Conservation (phyloP, 1,140 invertebrate species). For the Ctenoplectra terminalis region DNA sequence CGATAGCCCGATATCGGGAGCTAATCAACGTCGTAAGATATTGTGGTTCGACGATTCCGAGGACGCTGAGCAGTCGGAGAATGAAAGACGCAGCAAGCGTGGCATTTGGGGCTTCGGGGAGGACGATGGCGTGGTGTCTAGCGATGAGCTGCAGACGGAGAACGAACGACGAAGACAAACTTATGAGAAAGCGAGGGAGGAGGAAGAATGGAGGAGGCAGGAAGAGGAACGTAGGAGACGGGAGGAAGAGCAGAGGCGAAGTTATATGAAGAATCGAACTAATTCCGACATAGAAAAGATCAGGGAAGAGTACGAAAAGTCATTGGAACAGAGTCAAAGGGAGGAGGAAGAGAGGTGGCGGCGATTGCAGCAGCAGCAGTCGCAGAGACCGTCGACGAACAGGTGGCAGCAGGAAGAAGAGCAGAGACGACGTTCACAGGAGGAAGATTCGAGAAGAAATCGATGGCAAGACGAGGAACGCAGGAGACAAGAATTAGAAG, state of each 20-base stretch:
- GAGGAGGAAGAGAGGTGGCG: constrained; percentile 31
- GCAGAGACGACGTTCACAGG: constrained; percentile 16
- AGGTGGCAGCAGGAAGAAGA: constrained; percentile 17
- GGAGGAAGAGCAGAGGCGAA: constrained; percentile 43
- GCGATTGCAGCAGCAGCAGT: constrained; percentile 42
- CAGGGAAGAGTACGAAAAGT: constrained; percentile 45
- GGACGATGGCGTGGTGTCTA: constrained; percentile 70
- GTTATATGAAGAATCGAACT: constrained; percentile 13
- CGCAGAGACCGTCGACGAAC: no score
- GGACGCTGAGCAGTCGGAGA: neutral
- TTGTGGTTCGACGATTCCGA: constrained; percentile 35
- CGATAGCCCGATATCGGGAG: neutral
- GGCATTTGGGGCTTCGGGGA: constrained; percentile 75
- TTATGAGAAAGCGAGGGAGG: constrained; percentile 27
- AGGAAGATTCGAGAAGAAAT: constrained; percentile 18
- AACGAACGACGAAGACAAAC: constrained; percentile 45
- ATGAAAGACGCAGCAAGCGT: neutral
- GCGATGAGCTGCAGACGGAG: constrained; percentile 60
- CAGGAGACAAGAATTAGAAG: neutral
- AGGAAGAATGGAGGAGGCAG: constrained; percentile 51
- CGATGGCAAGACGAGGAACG: neutral
- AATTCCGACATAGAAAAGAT: constrained; percentile 33
- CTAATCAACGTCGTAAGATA: constrained; percentile 56
- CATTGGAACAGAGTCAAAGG: constrained; percentile 14
- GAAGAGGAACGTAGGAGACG: constrained; percentile 42